These are phyloP conservation scores for Thamnaconus septentrionalis DNA, from an alignment of 2,113 vertebrate genomes.

Conservation along the genomic window DNA sequence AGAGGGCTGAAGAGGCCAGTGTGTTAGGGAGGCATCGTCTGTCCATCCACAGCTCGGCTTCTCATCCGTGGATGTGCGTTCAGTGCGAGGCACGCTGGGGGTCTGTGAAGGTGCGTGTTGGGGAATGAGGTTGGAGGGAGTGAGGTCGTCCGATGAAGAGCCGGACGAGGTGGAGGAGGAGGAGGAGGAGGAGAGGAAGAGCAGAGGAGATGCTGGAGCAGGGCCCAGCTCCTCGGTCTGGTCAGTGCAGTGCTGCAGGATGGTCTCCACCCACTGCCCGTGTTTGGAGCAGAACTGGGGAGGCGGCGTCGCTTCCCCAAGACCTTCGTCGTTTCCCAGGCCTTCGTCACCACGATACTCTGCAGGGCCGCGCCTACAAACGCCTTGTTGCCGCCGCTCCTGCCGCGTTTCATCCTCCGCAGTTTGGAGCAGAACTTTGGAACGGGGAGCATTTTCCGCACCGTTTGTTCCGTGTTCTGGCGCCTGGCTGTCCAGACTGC, in stretches of 20 bases:
- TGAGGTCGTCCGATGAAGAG: constrained; percentile 56
- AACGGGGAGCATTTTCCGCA: no score
- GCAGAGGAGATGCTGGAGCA: constrained; percentile 11
- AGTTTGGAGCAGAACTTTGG: no score
- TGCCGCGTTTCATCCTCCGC: background rate
- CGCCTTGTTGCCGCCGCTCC: background rate
- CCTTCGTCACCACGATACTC: background rate
- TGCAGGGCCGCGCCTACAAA: no score
- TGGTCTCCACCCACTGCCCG: constrained; percentile 68
- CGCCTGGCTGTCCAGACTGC: no score
- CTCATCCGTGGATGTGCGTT: background rate
- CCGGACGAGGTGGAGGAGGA: constrained; percentile 40
- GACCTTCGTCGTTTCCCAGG: background rate
- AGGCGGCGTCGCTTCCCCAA: background rate
- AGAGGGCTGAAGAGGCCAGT: background rate
- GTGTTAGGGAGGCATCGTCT: background rate
- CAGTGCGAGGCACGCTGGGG: background rate
- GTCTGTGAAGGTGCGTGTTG: background rate
- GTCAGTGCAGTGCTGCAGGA: constrained; percentile 66
- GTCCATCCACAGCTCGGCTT: background rate
- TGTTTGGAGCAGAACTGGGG: constrained; percentile 74
- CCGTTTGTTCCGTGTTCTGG: no score
- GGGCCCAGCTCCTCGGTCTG: constrained; percentile 37
- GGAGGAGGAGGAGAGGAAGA: constrained; percentile 45
- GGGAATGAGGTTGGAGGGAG: constrained; percentile 42